Evolutionary conservation across 2,797 vertebrate genomes (phyloP), one percentile per base, ranked within the genome.

Genomic region (Esox masquinongy): DNA sequence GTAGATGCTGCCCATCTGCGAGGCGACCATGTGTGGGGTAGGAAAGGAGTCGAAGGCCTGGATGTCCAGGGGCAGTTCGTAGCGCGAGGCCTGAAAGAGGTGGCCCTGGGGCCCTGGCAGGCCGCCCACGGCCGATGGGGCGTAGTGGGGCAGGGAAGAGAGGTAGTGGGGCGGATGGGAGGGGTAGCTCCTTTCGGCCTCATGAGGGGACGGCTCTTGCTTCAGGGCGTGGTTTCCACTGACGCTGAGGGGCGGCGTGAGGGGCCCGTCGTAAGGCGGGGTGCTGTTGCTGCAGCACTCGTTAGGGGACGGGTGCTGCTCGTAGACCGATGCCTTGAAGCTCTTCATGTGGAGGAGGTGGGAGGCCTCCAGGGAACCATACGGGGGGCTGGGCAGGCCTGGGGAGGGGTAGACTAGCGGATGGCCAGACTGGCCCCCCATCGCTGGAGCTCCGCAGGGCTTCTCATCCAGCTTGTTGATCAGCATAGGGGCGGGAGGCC

Each of bases 191-290:
- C 97, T 97, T 31, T 99, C 98, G 50, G 95, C 81, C 14, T 98
- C 97, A 1, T 81, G 89, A 1, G 96, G 96, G 68, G 97, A 97
- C 0, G 93, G 93, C 76, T 99, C 97, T 87, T 96, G 97, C 92
- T 98, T 99, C 85, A 98, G 92, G 83, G 97, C 91, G 87, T 98
- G 97, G 87, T 96, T 98, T 39, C 98, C 95, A 5, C 94, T 97
- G 91, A 99, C 94, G 91, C 97, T 99, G 77, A 99, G 92, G 0
- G 97, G 97, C 0, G 98, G 98, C 0, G 97, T 99, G 43, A 99
- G 94, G 29, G 97, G 95, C 11, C 95, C 97, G 1, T 99, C 97
- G 0, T 98, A 99, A 0, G 96, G 95, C 0, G 97, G 97, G 1
- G 96, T 95, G 82, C 95, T 92, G 0, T 89, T 87, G 90, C 91